Evolutionary conservation across 1,140 invertebrate species (phyloP).

Genomic region (Zaprionus taronus): DNA sequence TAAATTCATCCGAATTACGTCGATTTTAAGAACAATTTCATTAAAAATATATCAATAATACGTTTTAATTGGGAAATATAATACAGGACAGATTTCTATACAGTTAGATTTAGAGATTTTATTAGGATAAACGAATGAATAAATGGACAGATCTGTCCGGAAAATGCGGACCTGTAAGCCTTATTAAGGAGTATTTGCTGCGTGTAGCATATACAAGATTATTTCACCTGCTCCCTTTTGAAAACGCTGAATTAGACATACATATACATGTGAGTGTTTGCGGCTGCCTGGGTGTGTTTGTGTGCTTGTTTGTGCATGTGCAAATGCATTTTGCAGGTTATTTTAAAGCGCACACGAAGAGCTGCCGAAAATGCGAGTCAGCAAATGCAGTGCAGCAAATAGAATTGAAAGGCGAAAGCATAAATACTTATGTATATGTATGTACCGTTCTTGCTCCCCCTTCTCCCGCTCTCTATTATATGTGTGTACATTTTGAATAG

Average conservation of each 20-base stretch:
- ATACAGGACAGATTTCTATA: no score
- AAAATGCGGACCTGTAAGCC: no score
- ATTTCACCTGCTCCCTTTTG: slow-evolving; percentile 1
- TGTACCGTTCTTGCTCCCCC: not conserved
- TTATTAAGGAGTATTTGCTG: not conserved
- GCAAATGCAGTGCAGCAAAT: slow-evolving; percentile 21
- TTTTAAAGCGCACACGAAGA: slow-evolving; percentile 3
- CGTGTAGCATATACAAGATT: not conserved
- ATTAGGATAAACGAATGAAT: no score
- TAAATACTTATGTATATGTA: slow-evolving; percentile 11
- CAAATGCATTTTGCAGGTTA: not conserved
- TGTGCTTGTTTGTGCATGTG: not conserved
- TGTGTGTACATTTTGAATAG: not conserved
- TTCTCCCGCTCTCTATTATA: not conserved
- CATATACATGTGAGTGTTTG: not conserved
- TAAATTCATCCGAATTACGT: no score
- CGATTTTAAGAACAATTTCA: no score
- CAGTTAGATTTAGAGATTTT: no score
- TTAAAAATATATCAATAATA: no score
- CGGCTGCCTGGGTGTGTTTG: not conserved
- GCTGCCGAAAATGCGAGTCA: slow-evolving; percentile 25
- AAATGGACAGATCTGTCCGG: no score
- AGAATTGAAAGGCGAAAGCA: slow-evolving; percentile 25
- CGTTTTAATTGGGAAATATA: no score
- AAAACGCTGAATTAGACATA: slow-evolving; percentile 21